A percentile compares a stretch with the other conserved stretches of the same genome.
Evolutionary conservation across 2,113 vertebrate species (phyloP).

Genomic region (Sturnus vulgaris): DNA sequence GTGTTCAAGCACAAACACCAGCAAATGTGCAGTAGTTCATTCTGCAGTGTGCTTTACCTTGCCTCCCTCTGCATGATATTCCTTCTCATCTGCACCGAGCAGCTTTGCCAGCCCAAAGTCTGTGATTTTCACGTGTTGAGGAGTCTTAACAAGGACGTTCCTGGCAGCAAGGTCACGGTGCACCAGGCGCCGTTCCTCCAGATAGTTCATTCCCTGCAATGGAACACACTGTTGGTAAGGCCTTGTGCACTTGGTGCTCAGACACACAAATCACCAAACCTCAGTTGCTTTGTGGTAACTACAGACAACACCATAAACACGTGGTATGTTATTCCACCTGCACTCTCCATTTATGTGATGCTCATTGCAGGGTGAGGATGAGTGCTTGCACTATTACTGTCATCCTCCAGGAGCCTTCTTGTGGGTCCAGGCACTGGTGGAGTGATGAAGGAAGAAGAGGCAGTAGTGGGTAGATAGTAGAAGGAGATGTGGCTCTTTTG

Average conservation of each 20-base stretch:
- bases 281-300: background rate
- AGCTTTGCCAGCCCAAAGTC: constrained; percentile 93
- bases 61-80: constrained; percentile 90
- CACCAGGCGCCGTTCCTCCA: constrained; percentile 92
- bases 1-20: rapidly evolving
- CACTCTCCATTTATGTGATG: background rate
- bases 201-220: constrained; percentile 90
- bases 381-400: background rate
- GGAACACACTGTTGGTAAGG: background rate
- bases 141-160: constrained; percentile 91
- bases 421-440: no score
- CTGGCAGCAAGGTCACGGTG: constrained; percentile 93
- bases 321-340: background rate
- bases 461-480: background rate
- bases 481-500: background rate
- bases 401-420: background rate
- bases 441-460: background rate
- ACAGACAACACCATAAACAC: background rate
- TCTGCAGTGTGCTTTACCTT: constrained; percentile 69
- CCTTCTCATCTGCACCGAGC: constrained; percentile 87
- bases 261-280: rapidly evolving
- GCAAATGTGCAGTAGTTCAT: rapidly evolving
- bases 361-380: background rate
- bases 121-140: constrained; percentile 91
- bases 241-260: rapidly evolving